Evolutionary conservation across 2,797 vertebrate species (phyloP).

Genomic region (Sebastes oblongus): DNA sequence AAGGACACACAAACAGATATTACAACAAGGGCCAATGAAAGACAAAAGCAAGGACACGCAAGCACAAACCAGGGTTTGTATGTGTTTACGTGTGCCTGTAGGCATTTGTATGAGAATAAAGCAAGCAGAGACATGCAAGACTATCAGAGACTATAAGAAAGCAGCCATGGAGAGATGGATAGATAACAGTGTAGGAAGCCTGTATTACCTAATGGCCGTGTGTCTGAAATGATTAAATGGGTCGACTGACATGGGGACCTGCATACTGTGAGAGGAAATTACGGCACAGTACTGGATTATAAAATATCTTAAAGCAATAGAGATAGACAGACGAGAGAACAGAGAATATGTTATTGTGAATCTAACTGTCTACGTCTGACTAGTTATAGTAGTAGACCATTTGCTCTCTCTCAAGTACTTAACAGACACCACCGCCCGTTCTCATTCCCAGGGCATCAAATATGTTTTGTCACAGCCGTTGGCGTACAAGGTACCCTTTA

Average conservation of each 20-base stretch:
- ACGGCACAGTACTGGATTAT: background rate
- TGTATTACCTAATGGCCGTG: background rate
- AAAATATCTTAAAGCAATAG: conserved; percentile 1
- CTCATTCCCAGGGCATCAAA: too few species aligned
- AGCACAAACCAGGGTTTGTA: background rate
- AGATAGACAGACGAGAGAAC: background rate
- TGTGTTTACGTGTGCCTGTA: background rate
- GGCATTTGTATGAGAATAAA: background rate
- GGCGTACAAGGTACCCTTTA: too few species aligned
- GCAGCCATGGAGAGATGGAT: conserved; percentile 7
- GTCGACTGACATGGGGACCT: background rate
- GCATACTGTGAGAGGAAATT: conserved; percentile 8
- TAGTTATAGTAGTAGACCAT: background rate
- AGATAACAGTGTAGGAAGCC: background rate
- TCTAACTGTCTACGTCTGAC: background rate
- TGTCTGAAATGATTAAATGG: conserved; percentile 30
- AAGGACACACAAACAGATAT: conserved; percentile 30
- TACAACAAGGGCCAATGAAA: conserved; percentile 9
- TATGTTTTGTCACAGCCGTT: too few species aligned
- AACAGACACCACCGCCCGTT: background rate
- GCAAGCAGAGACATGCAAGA: background rate
- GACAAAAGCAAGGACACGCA: conserved; percentile 2
- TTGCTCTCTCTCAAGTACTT: background rate
- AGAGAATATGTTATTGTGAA: background rate
- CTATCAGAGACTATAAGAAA: background rate